A percentile compares a stretch with the other conserved stretches of the same genome.
Conservation (phyloP, 2,113 vertebrate genomes). For the Oreochromis tanganicae region DNA sequence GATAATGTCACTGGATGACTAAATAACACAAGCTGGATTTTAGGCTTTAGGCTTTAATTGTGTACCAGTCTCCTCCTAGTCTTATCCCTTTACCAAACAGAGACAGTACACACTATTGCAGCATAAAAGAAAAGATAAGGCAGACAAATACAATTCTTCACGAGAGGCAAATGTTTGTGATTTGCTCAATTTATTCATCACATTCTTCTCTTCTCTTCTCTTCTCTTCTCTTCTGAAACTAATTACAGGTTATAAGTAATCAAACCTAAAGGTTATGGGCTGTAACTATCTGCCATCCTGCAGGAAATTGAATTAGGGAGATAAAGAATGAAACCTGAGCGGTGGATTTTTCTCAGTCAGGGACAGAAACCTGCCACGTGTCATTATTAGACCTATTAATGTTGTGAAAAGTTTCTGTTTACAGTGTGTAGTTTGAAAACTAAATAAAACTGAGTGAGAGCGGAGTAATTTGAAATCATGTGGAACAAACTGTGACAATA, state of each 20-base stretch:
- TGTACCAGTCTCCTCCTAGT: not conserved
- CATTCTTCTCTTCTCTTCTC: not conserved
- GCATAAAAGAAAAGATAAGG: conserved; percentile 8
- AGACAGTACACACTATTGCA: conserved; percentile 21
- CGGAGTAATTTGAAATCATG: not conserved
- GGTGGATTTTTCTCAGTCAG: not conserved
- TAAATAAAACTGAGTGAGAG: not conserved
- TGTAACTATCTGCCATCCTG: conserved; percentile 40
- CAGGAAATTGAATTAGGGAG: conserved; percentile 35
- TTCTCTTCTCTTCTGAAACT: not conserved
- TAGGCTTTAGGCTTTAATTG: not conserved
- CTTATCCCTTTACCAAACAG: conserved; percentile 28
- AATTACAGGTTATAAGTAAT: conserved; percentile 65
- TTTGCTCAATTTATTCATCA: not conserved
- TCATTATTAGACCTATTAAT: not conserved
- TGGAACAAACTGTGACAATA: not conserved
- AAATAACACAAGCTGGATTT: not conserved
- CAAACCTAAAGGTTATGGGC: conserved; percentile 56
- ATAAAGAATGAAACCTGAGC: conserved; percentile 40
- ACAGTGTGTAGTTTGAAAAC: not conserved
- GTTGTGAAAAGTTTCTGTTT: not conserved
- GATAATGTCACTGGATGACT: not conserved
- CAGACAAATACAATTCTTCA: conserved; percentile 11
- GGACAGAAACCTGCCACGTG: not conserved
- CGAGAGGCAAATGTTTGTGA: conserved; percentile 22